Evolutionary conservation across 1,140 invertebrate species (phyloP).

Genomic region (Stegodyphus dumicola): DNA sequence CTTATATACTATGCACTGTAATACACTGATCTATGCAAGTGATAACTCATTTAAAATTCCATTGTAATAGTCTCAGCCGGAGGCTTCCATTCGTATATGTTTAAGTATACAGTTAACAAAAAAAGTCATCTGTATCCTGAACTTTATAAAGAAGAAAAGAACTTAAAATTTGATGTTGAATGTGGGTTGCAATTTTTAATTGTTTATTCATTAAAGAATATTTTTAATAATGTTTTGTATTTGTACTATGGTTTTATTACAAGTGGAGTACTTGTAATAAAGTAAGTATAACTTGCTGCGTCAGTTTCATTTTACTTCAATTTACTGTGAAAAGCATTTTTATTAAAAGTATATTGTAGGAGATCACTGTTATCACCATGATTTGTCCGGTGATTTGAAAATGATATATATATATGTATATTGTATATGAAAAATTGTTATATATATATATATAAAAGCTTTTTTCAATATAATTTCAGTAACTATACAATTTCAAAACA

Average conservation of each 20-base stretch:
- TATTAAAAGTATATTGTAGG: conserved; percentile 55
- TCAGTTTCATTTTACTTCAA: conserved; percentile 50
- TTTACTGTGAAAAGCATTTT: conserved; percentile 44
- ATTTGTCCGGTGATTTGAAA: conserved; percentile 59
- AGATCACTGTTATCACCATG: conserved; percentile 52
- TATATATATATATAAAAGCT: conserved; percentile 57
- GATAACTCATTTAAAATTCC: conserved; percentile 29
- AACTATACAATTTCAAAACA: conserved; percentile 7
- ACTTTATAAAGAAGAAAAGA: background rate
- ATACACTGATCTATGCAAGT: conserved; percentile 29
- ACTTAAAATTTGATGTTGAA: conserved; percentile 39
- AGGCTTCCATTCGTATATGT: conserved; percentile 3
- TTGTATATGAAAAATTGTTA: conserved; percentile 58
- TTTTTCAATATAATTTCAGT: conserved; percentile 46
- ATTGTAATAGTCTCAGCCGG: conserved; percentile 4
- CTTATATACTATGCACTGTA: conserved; percentile 26
- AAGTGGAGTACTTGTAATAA: conserved; percentile 12
- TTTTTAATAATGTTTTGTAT: conserved; percentile 60
- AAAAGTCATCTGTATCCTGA: conserved; percentile 15
- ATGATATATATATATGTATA: conserved; percentile 57
- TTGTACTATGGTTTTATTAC: conserved; percentile 47
- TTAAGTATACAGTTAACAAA: conserved; percentile 18
- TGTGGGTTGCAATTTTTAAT: conserved; percentile 46
- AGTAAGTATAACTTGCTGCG: conserved; percentile 41
- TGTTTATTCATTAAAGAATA: conserved; percentile 60